Evolutionary conservation across 2,797 vertebrate species (phyloP).

Genomic region (Arvicola amphibius): DNA sequence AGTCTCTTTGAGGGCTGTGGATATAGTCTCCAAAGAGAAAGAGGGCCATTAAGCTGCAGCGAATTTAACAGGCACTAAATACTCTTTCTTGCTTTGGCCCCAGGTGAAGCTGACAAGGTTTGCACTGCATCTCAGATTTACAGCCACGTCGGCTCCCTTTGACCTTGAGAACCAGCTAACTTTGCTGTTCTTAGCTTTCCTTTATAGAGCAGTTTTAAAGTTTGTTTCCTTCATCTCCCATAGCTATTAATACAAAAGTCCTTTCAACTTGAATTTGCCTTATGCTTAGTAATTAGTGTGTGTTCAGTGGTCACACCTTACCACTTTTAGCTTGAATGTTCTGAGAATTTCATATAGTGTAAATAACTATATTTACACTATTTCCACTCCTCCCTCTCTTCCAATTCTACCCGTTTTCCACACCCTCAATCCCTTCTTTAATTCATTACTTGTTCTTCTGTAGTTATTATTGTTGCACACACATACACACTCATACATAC

Average conservation of each 20-base stretch:
- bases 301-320: not conserved
- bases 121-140: not conserved
- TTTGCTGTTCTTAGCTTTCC: not conserved
- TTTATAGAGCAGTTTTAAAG: not conserved
- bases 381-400: not conserved
- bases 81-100: conserved; percentile 10
- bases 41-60: not conserved
- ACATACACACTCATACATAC: not conserved
- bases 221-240: not conserved
- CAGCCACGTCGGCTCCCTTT: not conserved
- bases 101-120: not conserved
- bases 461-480: not conserved
- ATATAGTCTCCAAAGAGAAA: conserved; percentile 19
- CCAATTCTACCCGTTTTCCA: not conserved
- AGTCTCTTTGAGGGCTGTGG: conserved; percentile 71
- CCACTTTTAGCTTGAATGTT: not conserved
- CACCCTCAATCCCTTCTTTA: not conserved
- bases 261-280: not conserved
- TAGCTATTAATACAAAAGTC: not conserved
- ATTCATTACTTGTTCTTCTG: not conserved
- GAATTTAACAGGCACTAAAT: conserved; percentile 46
- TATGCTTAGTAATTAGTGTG: not conserved
- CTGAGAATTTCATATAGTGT: not conserved
- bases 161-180: not conserved
- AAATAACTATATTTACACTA: not conserved